phyloP scores from a whole-genome alignment of 2,797 vertebrate genomes.

The Sebastes itinus region DNA sequence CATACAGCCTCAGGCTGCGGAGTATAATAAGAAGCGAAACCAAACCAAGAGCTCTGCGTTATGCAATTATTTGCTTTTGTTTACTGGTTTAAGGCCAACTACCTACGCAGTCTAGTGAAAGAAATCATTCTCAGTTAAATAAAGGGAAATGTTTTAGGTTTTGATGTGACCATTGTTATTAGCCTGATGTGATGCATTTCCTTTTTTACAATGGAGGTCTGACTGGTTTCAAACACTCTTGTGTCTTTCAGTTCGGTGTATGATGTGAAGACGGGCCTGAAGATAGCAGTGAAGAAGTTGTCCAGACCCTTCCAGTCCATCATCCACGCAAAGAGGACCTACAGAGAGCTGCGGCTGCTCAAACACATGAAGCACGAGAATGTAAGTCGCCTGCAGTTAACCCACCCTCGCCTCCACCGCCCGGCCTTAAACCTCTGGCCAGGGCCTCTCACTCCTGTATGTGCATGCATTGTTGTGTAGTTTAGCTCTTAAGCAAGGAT shows the following conservation, averaged over 20 bases:
- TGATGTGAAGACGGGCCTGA: constrained; percentile 86
- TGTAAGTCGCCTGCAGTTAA: constrained; percentile 82
- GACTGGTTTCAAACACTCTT: background rate
- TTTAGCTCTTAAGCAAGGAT: background rate
- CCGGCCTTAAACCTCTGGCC: background rate
- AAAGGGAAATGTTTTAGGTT: background rate
- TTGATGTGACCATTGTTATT: background rate
- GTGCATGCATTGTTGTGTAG: constrained; percentile 9
- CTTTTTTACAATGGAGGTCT: background rate
- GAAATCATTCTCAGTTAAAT: constrained; percentile 8
- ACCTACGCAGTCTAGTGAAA: constrained; percentile 31
- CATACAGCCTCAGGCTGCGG: background rate
- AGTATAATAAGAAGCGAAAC: constrained; percentile 50
- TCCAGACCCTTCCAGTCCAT: constrained; percentile 98
- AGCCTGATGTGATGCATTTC: background rate
- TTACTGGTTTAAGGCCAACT: constrained; percentile 32
- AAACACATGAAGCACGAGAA: constrained; percentile 99
- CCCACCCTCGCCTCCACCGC: background rate
- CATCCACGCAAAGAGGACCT: constrained; percentile 98
- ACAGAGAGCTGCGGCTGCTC: constrained; percentile 94
- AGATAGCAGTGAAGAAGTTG: constrained; percentile 96
- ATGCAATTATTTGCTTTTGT: constrained; percentile 51
- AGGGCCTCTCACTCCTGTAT: background rate
- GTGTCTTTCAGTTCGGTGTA: constrained; percentile 85
- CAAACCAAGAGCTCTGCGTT: constrained; percentile 23